phyloP scores from a whole-genome alignment of 2,888 invertebrate genomes.

The Limnephilus auricula region DNA sequence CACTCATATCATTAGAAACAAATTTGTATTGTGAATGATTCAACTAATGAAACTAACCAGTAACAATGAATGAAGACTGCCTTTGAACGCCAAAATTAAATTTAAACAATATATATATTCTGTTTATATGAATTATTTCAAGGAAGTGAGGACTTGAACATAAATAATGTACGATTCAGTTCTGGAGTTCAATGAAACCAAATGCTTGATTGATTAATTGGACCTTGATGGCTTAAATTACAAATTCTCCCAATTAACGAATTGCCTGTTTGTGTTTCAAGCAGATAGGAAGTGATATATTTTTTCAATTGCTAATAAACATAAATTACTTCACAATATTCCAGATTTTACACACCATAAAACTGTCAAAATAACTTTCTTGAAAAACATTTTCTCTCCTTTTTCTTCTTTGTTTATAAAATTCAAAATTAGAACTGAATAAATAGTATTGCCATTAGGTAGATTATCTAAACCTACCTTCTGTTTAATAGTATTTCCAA shows the following conservation, averaged over 20 bases:
- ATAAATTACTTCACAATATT: background rate
- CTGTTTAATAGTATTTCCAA: background rate
- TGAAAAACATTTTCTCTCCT: too few relatives aligned
- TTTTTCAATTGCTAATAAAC: background rate
- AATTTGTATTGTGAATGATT: background rate
- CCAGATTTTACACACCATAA: background rate
- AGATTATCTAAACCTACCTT: background rate
- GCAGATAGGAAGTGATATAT: background rate
- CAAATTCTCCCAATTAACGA: background rate
- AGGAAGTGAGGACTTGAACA: background rate
- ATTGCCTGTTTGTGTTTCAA: background rate
- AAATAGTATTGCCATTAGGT: background rate
- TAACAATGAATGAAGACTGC: background rate
- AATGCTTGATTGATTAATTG: background rate
- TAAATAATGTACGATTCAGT: background rate
- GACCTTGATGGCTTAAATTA: background rate
- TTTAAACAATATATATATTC: background rate
- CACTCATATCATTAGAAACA: background rate
- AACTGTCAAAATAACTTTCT: background rate
- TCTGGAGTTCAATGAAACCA: background rate
- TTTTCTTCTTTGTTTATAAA: too few relatives aligned
- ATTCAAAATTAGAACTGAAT: too few relatives aligned
- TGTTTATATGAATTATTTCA: background rate
- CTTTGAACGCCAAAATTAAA: background rate
- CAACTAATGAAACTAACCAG: background rate